Evolutionary conservation across 1,140 invertebrate species (phyloP), one percentile per base, ranked within the genome.

Genomic region (Cephus cinctus): DNA sequence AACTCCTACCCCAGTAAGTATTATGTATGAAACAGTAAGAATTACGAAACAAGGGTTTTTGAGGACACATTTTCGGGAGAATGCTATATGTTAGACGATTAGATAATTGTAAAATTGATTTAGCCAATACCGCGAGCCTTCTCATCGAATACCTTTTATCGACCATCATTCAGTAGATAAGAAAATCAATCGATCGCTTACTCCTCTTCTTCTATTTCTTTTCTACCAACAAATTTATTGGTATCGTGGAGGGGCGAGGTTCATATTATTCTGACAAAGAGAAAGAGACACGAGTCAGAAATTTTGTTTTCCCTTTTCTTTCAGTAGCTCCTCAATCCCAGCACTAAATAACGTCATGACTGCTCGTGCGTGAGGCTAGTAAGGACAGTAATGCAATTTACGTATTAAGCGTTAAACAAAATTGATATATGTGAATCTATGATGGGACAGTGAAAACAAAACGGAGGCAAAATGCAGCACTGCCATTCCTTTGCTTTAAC

Each of bases 1-100:
- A 36, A 36, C 34, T 36, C 8, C 19, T 15, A 36, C 34, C 8
- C 34, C 34, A 11, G 34, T 36, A 15, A 36, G 34, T 36, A 36
- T 36, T 36, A 36, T 36, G 14, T 9, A 36, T 18, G 34, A 36
- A 18, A 36, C 34, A 18, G 15, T 36, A 15, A 36, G 3, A 15
- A 36, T 15, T 18, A 18, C 34, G 19, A 18, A 18, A 6, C 34
- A 8, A 36, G 34, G 34, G 34, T 36, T 3, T 2, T 15, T 15
- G 18, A 36, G 19, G 2, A 36, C 14, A 30, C 19, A 15, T 36
- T 35, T 14, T 2, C 18, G 34, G 15, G 19, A 36, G 34, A 36
- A 36, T 36, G 14, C 34, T 18, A n/a, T 36, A 36, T 18, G 19
- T 11, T 36, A 36, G 34, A 15, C 19, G 15, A 15, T 36, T 36